Percentiles rank a stretch among this genome's conserved stretches.
Evolutionary conservation across 2,888 invertebrate species (phyloP).

Genomic region (Chloroclysta siterata): DNA sequence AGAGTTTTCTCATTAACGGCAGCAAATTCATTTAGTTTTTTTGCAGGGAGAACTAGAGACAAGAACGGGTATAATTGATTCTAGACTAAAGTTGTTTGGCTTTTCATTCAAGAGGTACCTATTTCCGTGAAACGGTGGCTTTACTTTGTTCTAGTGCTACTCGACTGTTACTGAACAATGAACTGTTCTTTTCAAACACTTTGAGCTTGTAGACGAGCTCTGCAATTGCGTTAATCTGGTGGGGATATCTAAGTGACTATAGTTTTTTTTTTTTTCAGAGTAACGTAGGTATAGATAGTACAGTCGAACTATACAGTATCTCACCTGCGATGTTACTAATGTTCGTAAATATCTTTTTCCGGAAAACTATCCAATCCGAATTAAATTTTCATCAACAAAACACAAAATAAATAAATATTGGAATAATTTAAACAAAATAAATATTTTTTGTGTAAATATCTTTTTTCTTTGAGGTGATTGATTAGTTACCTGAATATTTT

Average conservation of each 20-base stretch:
- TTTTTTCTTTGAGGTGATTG: too few relatives aligned
- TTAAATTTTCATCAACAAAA: too few relatives aligned
- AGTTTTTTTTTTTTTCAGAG: not conserved
- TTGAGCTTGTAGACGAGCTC: constrained; percentile 12
- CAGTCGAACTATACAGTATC: too few relatives aligned
- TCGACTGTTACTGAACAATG: constrained; percentile 30
- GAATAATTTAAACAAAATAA: too few relatives aligned
- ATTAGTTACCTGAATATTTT: too few relatives aligned
- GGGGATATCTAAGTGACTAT: not conserved
- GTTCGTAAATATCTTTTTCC: too few relatives aligned
- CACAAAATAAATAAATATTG: too few relatives aligned
- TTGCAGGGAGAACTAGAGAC: constrained; percentile 44
- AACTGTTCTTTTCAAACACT: constrained; percentile 31
- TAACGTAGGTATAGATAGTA: too few relatives aligned
- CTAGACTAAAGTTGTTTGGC: constrained; percentile 38
- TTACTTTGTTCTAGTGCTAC: constrained; percentile 17
- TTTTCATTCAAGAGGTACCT: constrained; percentile 30
- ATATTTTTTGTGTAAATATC: too few relatives aligned
- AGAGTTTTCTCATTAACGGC: constrained; percentile 73
- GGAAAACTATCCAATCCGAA: too few relatives aligned
- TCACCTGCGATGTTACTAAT: too few relatives aligned
- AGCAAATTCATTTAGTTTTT: constrained; percentile 71
- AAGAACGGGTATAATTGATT: constrained; percentile 54
- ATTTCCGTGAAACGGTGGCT: constrained; percentile 29
- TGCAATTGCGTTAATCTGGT: constrained; percentile 2